A percentile compares a stretch with the other conserved stretches of the same genome.
phyloP scores from a whole-genome alignment of 2,888 invertebrate genomes.

The Itoplectis maculator region DNA sequence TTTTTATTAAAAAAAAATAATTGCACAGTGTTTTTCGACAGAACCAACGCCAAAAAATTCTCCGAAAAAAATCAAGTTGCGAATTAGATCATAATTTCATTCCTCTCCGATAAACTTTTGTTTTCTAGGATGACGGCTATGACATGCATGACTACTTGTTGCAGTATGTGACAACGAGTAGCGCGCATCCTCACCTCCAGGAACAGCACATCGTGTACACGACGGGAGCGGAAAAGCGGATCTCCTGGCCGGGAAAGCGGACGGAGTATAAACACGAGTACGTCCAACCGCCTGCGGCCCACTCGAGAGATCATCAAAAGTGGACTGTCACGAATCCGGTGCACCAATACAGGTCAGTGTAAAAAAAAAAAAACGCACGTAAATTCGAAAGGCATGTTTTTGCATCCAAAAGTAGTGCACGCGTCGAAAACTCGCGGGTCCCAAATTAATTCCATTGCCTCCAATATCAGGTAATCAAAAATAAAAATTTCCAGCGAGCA shows the following conservation, averaged over 20 bases:
- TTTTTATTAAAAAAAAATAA: background rate
- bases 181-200: conserved; percentile 83
- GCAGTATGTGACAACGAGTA: conserved; percentile 85
- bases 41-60: conserved; percentile 20
- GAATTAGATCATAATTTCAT: background rate
- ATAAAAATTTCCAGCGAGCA: too few relatives aligned
- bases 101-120: conserved; percentile 71
- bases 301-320: conserved; percentile 86
- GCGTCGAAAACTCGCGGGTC: conserved; percentile 5
- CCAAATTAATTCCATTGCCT: background rate
- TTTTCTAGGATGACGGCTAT: conserved; percentile 83
- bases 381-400: conserved; percentile 34
- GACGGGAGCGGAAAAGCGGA: conserved; percentile 86
- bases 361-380: conserved; percentile 76
- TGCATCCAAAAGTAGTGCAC: conserved; percentile 55
- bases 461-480: too few relatives aligned
- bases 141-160: conserved; percentile 83
- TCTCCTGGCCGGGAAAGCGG: conserved; percentile 86
- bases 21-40: background rate
- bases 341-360: conserved; percentile 83
- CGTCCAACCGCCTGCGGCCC: conserved; percentile 87
- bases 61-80: background rate
- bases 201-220: conserved; percentile 85
- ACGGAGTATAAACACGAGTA: conserved; percentile 86
- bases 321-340: conserved; percentile 87